Conservation (phyloP, 2,888 invertebrate species). For the Hesperia comma region DNA sequence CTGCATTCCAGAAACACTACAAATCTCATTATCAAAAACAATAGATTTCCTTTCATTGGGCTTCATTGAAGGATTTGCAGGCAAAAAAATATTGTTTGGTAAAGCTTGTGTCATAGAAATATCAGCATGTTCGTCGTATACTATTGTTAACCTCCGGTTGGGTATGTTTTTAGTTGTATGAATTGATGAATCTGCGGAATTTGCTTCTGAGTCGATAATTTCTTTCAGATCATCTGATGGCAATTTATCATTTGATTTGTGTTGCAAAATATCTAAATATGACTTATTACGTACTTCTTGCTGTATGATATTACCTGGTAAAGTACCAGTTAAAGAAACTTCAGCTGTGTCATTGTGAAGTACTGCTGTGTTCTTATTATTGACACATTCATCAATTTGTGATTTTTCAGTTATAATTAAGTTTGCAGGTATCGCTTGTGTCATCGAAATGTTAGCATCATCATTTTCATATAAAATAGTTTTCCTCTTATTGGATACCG, state of each 20-base stretch:
- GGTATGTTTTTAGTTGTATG: constrained; percentile 10
- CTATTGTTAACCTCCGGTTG: constrained; percentile 17
- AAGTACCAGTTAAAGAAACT: constrained; percentile 45
- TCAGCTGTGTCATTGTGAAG: constrained; percentile 44
- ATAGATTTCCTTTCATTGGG: background rate
- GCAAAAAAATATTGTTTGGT: constrained; percentile 38
- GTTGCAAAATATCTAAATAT: background rate
- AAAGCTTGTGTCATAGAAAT: constrained; percentile 51
- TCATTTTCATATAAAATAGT: constrained; percentile 45
- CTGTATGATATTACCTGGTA: constrained; percentile 40
- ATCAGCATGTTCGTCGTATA: constrained; percentile 40
- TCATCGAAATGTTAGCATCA: constrained; percentile 47
- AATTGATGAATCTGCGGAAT: constrained; percentile 2
- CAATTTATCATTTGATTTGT: no score
- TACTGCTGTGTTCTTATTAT: constrained; percentile 43
- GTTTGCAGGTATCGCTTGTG: constrained; percentile 46
- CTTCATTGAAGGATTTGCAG: constrained; percentile 13
- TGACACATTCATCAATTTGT: background rate
- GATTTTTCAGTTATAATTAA: constrained; percentile 34
- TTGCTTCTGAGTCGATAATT: background rate
- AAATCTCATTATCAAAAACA: constrained; percentile 16
- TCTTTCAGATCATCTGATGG: constrained; percentile 11
- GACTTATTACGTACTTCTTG: background rate
- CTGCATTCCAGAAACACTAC: constrained; percentile 13
- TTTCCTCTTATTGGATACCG: constrained; percentile 37